Evolutionary conservation across 2,888 invertebrate genomes (phyloP).

Genomic region (Cerceris rybyensis): DNA sequence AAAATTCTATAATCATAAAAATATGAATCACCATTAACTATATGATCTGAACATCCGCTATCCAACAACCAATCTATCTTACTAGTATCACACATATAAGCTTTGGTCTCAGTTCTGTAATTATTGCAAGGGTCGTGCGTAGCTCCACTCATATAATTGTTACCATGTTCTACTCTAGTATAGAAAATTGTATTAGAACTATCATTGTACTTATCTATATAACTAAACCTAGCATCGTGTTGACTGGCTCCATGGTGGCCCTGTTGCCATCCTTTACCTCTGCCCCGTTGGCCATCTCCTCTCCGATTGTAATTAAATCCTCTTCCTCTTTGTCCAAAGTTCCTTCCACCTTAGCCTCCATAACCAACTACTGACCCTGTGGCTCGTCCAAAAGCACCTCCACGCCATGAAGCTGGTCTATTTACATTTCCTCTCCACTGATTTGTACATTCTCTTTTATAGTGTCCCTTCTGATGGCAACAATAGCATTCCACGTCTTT

Average conservation of each 20-base stretch:
- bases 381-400: slow-evolving; percentile 16
- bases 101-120: neutral
- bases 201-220: neutral
- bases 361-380: slow-evolving; percentile 8
- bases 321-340: too few species aligned
- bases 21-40: slow-evolving; percentile 32
- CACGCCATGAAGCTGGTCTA: slow-evolving; percentile 2
- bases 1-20: too few species aligned
- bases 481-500: slow-evolving; percentile 23
- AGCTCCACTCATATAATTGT: too few species aligned
- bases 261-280: slow-evolving; percentile 10
- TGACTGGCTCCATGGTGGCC: neutral
- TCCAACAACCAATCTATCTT: slow-evolving; percentile 37
- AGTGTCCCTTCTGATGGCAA: slow-evolving; percentile 36
- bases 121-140: too few species aligned
- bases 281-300: neutral
- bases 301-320: too few species aligned
- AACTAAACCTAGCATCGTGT: slow-evolving; percentile 1
- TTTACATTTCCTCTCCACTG: neutral
- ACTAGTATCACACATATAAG: neutral
- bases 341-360: neutral
- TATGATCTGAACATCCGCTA: slow-evolving; percentile 38
- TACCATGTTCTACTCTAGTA: neutral
- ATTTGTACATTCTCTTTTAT: slow-evolving; percentile 4
- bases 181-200: slow-evolving; percentile 2